These are phyloP conservation scores for Drosophila hamatofila DNA, from an alignment of 2,888 invertebrate genomes.

Conservation along the genomic window DNA sequence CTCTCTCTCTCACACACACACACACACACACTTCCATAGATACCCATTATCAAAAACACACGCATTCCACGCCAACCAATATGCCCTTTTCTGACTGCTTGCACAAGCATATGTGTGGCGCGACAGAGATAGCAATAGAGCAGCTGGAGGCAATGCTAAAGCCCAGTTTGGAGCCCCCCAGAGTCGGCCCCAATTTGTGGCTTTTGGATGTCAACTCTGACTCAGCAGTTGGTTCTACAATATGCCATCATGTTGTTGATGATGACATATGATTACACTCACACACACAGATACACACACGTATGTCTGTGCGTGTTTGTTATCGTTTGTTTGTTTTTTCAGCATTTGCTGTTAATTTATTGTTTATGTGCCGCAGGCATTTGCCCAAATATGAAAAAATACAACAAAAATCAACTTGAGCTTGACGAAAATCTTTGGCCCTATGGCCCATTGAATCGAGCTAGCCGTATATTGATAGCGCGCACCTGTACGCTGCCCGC, in stretches of 20 bases:
- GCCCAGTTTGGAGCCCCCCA: slow-evolving; percentile 24
- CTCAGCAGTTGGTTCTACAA: slow-evolving; percentile 53
- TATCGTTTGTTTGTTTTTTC: slow-evolving; percentile 64
- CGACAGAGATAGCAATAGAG: slow-evolving; percentile 1
- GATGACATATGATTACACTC: slow-evolving; percentile 60
- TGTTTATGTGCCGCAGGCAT: slow-evolving; percentile 40
- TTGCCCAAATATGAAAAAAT: slow-evolving; percentile 38
- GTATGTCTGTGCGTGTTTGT: slow-evolving; percentile 30
- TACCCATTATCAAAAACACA: not conserved
- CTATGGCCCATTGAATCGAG: slow-evolving; percentile 48
- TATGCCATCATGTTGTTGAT: slow-evolving; percentile 58
- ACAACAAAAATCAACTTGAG: not conserved
- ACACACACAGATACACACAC: not conserved
- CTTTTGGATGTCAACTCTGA: slow-evolving; percentile 68
- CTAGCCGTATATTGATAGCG: slow-evolving; percentile 45
- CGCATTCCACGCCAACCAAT: not conserved
- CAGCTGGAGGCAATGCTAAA: slow-evolving; percentile 20
- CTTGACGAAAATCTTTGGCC: slow-evolving; percentile 26
- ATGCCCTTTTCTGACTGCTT: not conserved
- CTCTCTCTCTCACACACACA: not conserved
- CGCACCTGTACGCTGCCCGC: slow-evolving; percentile 9
- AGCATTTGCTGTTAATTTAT: slow-evolving; percentile 52
- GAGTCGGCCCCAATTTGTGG: slow-evolving; percentile 55
- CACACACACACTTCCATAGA: not conserved
- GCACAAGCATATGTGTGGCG: slow-evolving; percentile 4